These are phyloP conservation scores for Rosalia funebris DNA, from an alignment of 2,888 invertebrate species.

Conservation along the genomic window DNA sequence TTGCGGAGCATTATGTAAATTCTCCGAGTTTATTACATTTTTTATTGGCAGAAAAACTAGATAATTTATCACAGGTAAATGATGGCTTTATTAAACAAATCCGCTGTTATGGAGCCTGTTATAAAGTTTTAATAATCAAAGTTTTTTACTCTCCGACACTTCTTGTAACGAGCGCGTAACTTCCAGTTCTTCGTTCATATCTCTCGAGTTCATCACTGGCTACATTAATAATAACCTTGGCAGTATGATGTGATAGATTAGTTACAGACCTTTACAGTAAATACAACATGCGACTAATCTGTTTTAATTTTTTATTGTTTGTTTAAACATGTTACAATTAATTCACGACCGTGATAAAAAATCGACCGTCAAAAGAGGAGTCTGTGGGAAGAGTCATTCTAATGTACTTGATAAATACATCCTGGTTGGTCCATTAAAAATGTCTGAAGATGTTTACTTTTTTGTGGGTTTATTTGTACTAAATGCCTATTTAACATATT, in stretches of 20 bases:
- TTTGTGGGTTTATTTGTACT: too few relatives aligned
- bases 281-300: background rate
- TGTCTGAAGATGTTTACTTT: too few relatives aligned
- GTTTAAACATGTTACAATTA: slow-evolving; percentile 2
- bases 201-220: background rate
- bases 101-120: background rate
- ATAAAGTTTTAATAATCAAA: background rate
- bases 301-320: slow-evolving; percentile 1
- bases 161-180: too few relatives aligned
- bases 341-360: background rate
- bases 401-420: too few relatives aligned
- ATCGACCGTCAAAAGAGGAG: background rate
- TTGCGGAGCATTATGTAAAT: slow-evolving; percentile 15
- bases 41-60: background rate
- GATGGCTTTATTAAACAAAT: background rate
- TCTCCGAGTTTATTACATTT: background rate
- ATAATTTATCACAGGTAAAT: background rate
- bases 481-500: too few relatives aligned
- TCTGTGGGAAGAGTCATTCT: slow-evolving; percentile 1
- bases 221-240: slow-evolving; percentile 6
- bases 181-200: too few relatives aligned
- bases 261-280: slow-evolving; percentile 1
- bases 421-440: too few relatives aligned
- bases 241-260: slow-evolving; percentile 3
- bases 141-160: too few relatives aligned